phyloP scores from a whole-genome alignment of 2,888 invertebrate genomes.

The Galerucella nymphaeae region DNA sequence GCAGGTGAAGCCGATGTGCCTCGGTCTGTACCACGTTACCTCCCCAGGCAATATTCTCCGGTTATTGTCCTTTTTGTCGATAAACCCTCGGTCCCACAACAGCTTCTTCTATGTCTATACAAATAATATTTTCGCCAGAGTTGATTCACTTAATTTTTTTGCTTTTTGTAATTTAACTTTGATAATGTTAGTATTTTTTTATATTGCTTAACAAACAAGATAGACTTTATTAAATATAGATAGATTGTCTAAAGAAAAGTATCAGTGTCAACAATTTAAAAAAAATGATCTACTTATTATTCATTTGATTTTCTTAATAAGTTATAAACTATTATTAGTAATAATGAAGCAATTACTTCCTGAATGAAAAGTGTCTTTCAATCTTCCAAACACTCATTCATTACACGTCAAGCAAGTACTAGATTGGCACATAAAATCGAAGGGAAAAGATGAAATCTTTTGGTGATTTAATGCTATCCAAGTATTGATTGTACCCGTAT shows the following conservation, averaged over 20 bases:
- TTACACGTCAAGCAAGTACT: background rate
- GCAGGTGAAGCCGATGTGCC: constrained; percentile 36
- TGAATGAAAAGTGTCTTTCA: background rate
- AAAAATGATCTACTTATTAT: too few relatives aligned
- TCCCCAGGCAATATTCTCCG: constrained; percentile 33
- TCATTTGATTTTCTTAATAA: too few relatives aligned
- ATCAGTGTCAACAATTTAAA: too few relatives aligned
- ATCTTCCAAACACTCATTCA: background rate
- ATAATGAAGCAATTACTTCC: too few relatives aligned
- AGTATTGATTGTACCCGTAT: constrained; percentile 47
- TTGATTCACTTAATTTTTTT: background rate
- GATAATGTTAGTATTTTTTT: too few relatives aligned
- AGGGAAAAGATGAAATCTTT: constrained; percentile 25
- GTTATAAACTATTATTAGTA: too few relatives aligned
- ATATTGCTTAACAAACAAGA: too few relatives aligned
- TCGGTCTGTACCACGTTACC: constrained; percentile 28
- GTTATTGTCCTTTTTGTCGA: constrained; percentile 40
- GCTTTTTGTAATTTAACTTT: background rate
- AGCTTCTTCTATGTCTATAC: constrained; percentile 35
- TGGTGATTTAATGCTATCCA: constrained; percentile 29
- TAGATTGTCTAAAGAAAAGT: too few relatives aligned
- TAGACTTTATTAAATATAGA: too few relatives aligned
- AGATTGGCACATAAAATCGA: background rate
- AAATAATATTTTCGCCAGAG: constrained; percentile 19
- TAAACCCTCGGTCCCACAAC: constrained; percentile 35